phyloP scores from a whole-genome alignment of 1,140 invertebrate genomes.

The Diabrotica undecimpunctata region DNA sequence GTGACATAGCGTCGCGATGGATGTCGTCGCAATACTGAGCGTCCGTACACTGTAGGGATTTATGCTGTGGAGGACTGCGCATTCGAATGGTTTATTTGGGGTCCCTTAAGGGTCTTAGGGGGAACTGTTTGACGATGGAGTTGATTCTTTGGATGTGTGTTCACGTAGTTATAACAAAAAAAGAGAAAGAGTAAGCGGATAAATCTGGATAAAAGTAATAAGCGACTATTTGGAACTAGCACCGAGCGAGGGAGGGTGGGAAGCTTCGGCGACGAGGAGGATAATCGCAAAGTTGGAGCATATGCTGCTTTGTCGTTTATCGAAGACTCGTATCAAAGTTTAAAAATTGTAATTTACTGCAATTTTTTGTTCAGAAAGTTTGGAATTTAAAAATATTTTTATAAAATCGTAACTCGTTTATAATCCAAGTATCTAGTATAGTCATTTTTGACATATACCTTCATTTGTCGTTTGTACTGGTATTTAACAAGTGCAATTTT shows the following conservation, averaged over 20 bases:
- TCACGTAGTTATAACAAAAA: constrained; percentile 1
- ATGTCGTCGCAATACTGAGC: constrained; percentile 34
- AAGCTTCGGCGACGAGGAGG: not conserved
- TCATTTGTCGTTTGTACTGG: too few species aligned
- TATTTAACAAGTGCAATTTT: too few species aligned
- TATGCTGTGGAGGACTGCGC: constrained; percentile 15
- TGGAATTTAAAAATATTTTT: too few species aligned
- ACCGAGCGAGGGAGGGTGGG: not conserved
- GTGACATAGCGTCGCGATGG: constrained; percentile 27
- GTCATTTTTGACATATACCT: too few species aligned
- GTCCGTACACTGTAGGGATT: constrained; percentile 13
- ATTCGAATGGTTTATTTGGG: constrained; percentile 17
- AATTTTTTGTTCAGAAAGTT: too few species aligned
- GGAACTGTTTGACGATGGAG: constrained; percentile 14
- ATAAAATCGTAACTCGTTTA: too few species aligned
- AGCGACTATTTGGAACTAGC: not conserved
- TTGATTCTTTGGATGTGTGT: constrained; percentile 12
- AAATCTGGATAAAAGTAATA: not conserved
- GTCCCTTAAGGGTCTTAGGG: constrained; percentile 15
- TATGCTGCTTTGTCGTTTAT: not conserved
- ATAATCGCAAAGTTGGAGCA: not conserved
- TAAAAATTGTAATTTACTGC: too few species aligned
- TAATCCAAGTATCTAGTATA: too few species aligned
- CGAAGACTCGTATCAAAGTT: not conserved
- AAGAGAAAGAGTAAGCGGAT: not conserved